Percentiles rank a stretch among this genome's conserved stretches.
These are phyloP conservation scores for Branchinecta lindahli DNA, from an alignment of 1,140 invertebrate genomes.

Conservation along the genomic window DNA sequence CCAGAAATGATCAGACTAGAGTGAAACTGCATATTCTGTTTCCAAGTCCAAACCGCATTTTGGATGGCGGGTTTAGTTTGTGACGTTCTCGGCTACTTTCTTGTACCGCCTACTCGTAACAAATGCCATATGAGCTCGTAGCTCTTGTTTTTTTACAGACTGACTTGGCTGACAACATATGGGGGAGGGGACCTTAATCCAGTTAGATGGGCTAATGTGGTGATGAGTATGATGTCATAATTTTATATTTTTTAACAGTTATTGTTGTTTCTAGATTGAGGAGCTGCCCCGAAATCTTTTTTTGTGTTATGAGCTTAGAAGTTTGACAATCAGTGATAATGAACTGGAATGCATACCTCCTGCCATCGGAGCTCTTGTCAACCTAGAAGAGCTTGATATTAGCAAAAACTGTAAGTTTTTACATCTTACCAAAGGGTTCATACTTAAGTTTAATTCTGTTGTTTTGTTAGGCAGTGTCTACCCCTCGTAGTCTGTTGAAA, in stretches of 20 bases:
- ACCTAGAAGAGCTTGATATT: slow-evolving; percentile 70
- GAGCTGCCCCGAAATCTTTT: slow-evolving; percentile 66
- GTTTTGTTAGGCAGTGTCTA: neutral
- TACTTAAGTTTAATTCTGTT: neutral
- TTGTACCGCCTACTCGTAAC: too few relatives aligned
- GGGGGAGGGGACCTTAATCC: too few relatives aligned
- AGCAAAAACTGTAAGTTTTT: slow-evolving; percentile 59
- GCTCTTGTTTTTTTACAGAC: too few relatives aligned
- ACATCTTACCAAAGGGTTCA: slow-evolving; percentile 13
- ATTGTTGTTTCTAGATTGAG: slow-evolving; percentile 38
- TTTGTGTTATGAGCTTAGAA: slow-evolving; percentile 75
- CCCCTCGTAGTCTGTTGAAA: neutral
- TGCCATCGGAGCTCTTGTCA: slow-evolving; percentile 71
- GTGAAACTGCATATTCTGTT: too few relatives aligned
- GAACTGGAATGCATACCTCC: slow-evolving; percentile 69
- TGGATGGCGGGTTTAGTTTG: too few relatives aligned
- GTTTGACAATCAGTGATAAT: slow-evolving; percentile 81
- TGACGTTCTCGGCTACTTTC: too few relatives aligned
- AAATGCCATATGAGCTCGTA: too few relatives aligned
- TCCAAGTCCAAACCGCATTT: too few relatives aligned
- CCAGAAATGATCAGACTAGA: too few relatives aligned
- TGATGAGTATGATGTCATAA: neutral
- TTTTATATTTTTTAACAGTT: neutral
- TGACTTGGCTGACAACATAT: too few relatives aligned
- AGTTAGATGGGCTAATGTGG: too few relatives aligned